A percentile compares a stretch with the other conserved stretches of the same genome.
phyloP scores from a whole-genome alignment of 2,113 vertebrate genomes.

The Aviceda subcristata region DNA sequence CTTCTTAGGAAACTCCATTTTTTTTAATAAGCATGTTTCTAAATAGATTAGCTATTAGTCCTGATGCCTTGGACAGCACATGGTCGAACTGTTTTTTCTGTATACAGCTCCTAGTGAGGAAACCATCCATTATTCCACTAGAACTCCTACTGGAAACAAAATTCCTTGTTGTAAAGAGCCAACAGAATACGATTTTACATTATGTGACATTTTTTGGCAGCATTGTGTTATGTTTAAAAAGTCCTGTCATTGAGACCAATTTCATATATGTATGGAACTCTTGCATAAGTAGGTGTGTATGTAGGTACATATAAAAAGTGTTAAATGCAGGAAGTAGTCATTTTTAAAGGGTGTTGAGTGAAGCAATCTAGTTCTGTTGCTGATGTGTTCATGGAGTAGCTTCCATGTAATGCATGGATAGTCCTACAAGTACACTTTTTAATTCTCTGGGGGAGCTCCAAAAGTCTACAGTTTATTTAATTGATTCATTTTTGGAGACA shows the following conservation, averaged over 20 bases:
- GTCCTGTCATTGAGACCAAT: neutral
- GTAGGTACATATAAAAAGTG: neutral
- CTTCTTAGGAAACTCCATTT: neutral
- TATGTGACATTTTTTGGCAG: neutral
- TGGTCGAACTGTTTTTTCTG: neutral
- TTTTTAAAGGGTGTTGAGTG: neutral
- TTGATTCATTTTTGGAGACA: neutral
- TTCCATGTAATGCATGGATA: neutral
- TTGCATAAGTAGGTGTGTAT: neutral
- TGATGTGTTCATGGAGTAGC: neutral
- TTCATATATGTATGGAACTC: neutral
- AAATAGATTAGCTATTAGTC: neutral
- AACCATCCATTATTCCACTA: neutral
- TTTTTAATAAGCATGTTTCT: neutral
- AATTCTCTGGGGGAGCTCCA: neutral
- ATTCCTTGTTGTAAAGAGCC: neutral
- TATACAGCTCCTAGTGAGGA: neutral
- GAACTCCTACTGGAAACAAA: neutral
- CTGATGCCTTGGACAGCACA: neutral
- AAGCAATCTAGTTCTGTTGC: neutral
- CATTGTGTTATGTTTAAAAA: neutral
- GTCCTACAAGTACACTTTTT: neutral
- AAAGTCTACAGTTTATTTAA: neutral
- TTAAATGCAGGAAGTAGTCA: neutral
- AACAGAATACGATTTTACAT: neutral